These are phyloP conservation scores for Augochlora pura DNA, from an alignment of 1,140 invertebrate genomes.

Conservation along the genomic window DNA sequence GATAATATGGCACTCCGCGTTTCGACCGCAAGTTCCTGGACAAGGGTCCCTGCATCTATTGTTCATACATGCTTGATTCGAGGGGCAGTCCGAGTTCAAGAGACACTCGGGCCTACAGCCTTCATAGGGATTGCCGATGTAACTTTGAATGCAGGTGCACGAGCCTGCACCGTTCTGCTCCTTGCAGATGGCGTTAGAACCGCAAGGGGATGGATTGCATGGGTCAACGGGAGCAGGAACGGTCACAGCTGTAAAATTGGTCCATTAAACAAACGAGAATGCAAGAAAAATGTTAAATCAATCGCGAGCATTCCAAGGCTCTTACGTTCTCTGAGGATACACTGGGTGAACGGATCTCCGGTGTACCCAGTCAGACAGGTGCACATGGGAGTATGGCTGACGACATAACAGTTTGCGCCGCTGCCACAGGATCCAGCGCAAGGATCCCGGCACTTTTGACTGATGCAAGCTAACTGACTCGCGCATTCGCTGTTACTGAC, in stretches of 20 bases:
- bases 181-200: conserved; percentile 81
- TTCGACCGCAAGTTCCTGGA: conserved; percentile 84
- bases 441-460: conserved; percentile 87
- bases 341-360: conserved; percentile 82
- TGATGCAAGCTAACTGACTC: conserved; percentile 85
- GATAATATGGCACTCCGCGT: conserved; percentile 86
- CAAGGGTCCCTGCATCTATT: conserved; percentile 84
- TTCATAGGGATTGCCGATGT: conserved; percentile 75
- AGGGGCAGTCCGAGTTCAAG: conserved; percentile 84
- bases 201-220: conserved; percentile 79
- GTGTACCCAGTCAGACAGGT: conserved; percentile 76
- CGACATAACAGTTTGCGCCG: conserved; percentile 74
- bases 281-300: not conserved
- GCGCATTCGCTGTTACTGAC: conserved; percentile 87
- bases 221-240: conserved; percentile 49
- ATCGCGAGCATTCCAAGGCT: not conserved
- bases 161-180: conserved; percentile 85
- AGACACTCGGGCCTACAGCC: conserved; percentile 86
- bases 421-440: conserved; percentile 82
- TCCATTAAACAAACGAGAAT: not conserved
- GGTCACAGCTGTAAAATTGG: conserved; percentile 7
- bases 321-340: conserved; percentile 61
- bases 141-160: conserved; percentile 78
- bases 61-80: conserved; percentile 83
- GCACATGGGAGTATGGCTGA: conserved; percentile 78